Evolutionary conservation across 2,113 vertebrate genomes (phyloP).

Genomic region (Caranx melampygus): DNA sequence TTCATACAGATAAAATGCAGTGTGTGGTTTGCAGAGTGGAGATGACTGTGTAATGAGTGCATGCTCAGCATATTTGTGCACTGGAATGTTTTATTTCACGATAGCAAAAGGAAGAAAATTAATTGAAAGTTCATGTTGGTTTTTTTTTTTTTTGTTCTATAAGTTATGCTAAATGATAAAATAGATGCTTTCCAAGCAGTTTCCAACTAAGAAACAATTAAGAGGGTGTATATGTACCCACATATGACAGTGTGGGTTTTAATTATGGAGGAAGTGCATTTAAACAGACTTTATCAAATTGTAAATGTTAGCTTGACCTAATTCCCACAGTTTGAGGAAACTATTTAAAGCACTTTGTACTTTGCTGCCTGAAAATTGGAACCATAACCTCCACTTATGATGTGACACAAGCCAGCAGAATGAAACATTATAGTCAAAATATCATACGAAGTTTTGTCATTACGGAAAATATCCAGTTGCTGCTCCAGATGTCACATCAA

Average conservation of each 20-base stretch:
- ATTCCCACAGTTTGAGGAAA: constrained; percentile 62
- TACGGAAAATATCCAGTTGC: constrained; percentile 36
- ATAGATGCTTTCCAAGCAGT: constrained; percentile 77
- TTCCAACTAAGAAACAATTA: constrained; percentile 72
- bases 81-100: constrained; percentile 73
- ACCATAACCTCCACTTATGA: constrained; percentile 42
- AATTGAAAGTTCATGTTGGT: constrained; percentile 78
- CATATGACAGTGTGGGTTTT: constrained; percentile 57
- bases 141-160: constrained; percentile 56
- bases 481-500: constrained; percentile 48
- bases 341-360: constrained; percentile 45
- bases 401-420: constrained; percentile 27
- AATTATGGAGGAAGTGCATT: constrained; percentile 68
- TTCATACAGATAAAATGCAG: constrained; percentile 78
- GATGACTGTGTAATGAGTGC: constrained; percentile 77
- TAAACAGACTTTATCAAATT: constrained; percentile 62
- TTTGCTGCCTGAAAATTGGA: constrained; percentile 56
- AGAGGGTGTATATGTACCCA: constrained; percentile 50
- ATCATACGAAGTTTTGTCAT: constrained; percentile 46
- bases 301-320: constrained; percentile 69
- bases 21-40: constrained; percentile 72
- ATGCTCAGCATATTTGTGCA: constrained; percentile 79
- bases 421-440: constrained; percentile 56
- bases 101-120: constrained; percentile 76
- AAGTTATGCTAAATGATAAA: constrained; percentile 78